phyloP scores from a whole-genome alignment of 2,113 vertebrate species.

The Aleadryas rufinucha region DNA sequence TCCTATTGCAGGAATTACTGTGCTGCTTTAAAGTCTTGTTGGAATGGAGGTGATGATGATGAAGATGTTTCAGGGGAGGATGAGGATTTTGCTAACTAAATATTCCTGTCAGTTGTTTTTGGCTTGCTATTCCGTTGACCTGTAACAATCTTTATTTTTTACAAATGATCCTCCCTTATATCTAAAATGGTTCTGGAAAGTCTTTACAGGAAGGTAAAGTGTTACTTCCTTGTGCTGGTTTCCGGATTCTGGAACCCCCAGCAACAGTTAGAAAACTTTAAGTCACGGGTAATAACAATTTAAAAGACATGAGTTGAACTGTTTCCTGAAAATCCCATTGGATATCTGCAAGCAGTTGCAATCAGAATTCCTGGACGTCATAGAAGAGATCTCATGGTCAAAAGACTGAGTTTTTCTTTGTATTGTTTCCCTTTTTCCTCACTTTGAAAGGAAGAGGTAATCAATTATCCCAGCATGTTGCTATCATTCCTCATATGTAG shows the following conservation, averaged over 20 bases:
- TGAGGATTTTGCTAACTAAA: neutral
- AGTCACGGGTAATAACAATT: neutral
- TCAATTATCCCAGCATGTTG: neutral
- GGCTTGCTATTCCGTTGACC: neutral
- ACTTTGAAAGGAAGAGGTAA: neutral
- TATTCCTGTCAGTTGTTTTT: neutral
- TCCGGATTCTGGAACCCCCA: neutral
- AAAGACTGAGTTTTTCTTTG: neutral
- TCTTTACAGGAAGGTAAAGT: neutral
- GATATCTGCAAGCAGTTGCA: neutral
- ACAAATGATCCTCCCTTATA: neutral
- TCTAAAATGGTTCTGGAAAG: neutral
- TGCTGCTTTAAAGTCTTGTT: neutral
- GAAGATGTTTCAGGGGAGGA: neutral
- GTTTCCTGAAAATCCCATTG: neutral
- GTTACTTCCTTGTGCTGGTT: neutral
- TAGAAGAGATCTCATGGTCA: neutral
- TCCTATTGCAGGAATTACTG: neutral
- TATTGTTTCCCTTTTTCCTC: neutral
- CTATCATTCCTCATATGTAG: neutral
- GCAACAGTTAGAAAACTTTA: neutral
- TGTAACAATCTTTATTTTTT: neutral
- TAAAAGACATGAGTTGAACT: neutral
- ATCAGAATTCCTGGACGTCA: neutral
- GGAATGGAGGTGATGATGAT: neutral